Evolutionary conservation across 2,113 vertebrate species (phyloP).

Genomic region (Prionailurus viverrinus): DNA sequence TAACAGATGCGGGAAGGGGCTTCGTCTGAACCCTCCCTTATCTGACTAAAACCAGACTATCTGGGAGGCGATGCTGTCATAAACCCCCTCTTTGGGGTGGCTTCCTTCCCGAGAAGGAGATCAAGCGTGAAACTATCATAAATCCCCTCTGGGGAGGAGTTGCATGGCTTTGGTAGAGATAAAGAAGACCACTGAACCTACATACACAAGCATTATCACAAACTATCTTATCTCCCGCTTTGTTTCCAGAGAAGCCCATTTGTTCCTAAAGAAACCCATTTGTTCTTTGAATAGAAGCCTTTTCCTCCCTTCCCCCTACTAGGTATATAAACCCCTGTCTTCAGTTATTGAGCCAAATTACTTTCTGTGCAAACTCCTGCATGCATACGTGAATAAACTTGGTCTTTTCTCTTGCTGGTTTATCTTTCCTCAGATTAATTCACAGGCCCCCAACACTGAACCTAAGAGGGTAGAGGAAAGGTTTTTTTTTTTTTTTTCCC

Average conservation of each 20-base stretch:
- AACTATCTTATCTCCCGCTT: not conserved
- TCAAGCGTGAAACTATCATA: not conserved
- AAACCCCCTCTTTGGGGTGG: not conserved
- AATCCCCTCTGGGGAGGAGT: not conserved
- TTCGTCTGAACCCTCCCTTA: not conserved
- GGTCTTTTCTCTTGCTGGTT: not conserved
- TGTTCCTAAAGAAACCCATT: not conserved
- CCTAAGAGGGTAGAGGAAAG: not conserved
- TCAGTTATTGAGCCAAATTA: not conserved
- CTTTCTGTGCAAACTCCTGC: not conserved
- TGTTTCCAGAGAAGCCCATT: not conserved
- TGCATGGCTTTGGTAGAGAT: not conserved
- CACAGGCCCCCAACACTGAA: not conserved
- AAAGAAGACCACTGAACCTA: not conserved
- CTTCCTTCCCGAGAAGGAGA: not conserved
- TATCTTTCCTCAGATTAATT: not conserved
- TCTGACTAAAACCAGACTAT: not conserved
- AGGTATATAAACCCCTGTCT: not conserved
- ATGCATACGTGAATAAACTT: not conserved
- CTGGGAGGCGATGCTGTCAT: not conserved
- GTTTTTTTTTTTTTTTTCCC: accelerated
- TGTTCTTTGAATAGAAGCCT: not conserved
- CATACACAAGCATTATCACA: not conserved
- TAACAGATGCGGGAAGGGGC: not conserved
- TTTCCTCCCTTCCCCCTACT: not conserved